Evolutionary conservation across 1,140 invertebrate genomes (phyloP).

Genomic region (Aphaenogaster ashmeadi): DNA sequence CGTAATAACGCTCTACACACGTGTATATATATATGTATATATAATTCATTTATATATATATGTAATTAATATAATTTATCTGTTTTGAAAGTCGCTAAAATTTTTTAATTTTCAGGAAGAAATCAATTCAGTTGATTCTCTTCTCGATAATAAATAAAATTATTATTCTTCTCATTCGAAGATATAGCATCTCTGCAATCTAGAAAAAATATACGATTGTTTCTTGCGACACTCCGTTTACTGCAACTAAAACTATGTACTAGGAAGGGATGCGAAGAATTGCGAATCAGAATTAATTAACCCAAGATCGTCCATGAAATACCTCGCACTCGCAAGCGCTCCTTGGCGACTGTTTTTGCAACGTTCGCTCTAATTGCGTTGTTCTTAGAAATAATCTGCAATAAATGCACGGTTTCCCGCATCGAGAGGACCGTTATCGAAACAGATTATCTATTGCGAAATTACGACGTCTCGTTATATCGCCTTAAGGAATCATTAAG

Average conservation of each 20-base stretch:
- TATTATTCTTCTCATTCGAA: neutral
- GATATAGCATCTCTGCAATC: neutral
- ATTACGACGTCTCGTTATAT: conserved; percentile 12
- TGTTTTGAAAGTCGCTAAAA: neutral
- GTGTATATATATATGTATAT: neutral
- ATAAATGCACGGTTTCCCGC: conserved; percentile 9
- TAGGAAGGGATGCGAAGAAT: neutral
- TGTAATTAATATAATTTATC: neutral
- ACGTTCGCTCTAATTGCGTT: neutral
- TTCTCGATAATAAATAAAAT: too few species aligned
- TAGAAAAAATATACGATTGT: neutral
- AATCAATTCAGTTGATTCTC: neutral
- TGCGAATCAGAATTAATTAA: conserved; percentile 26
- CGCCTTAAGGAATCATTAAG: conserved; percentile 53
- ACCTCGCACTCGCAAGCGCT: neutral
- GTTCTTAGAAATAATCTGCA: conserved; percentile 39
- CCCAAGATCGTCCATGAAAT: neutral
- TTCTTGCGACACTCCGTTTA: neutral
- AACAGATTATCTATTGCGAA: conserved; percentile 38
- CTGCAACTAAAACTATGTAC: neutral
- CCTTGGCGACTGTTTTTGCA: neutral
- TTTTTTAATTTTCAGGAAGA: neutral
- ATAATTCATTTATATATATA: too few species aligned
- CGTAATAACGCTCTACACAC: neutral
- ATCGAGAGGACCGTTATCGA: neutral